phyloP scores from a whole-genome alignment of 2,797 vertebrate genomes.

The Hemitrygon akajei region DNA sequence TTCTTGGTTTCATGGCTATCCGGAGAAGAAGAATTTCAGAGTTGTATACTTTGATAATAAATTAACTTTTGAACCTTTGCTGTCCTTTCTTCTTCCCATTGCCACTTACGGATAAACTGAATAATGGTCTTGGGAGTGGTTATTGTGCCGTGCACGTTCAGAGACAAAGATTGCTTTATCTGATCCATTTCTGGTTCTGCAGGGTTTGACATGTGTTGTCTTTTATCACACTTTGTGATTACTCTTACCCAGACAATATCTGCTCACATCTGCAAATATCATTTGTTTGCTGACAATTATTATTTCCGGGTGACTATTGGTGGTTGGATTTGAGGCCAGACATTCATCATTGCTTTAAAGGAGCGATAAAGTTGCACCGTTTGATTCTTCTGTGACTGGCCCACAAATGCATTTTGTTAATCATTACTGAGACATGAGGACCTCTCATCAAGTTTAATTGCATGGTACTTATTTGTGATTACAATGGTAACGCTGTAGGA shows the following conservation, averaged over 20 bases:
- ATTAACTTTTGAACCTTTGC: no score
- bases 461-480: not conserved
- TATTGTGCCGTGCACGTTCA: not conserved
- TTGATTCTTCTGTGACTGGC: not conserved
- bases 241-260: not conserved
- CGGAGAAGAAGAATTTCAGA: no score
- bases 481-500: no score
- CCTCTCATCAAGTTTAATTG: conserved; percentile 24
- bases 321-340: not conserved
- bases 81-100: not conserved
- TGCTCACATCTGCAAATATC: not conserved
- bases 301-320: conserved; percentile 11
- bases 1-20: no score
- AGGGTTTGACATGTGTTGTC: conserved; percentile 5
- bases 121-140: not conserved
- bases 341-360: conserved; percentile 10
- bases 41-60: no score
- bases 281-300: not conserved
- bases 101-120: not conserved
- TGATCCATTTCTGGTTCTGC: not conserved
- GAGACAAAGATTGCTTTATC: not conserved
- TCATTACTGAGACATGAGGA: not conserved
- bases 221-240: not conserved
- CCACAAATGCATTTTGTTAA: not conserved
- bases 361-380: no score